Base-by-base conservation (phyloP, 2,888 invertebrate species). In the Cephonodes hylas region DNA sequence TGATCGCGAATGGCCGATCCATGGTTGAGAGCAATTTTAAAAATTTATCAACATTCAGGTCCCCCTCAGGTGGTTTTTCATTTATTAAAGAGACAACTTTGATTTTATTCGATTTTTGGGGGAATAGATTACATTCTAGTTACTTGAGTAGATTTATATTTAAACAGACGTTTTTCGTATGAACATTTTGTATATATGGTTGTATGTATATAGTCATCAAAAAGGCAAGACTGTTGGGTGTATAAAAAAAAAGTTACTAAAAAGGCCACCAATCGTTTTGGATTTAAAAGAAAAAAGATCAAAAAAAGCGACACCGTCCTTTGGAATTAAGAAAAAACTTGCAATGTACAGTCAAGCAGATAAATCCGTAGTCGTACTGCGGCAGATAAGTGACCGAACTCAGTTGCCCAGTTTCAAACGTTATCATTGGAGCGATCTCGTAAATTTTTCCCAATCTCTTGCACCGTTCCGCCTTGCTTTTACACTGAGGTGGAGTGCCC, bases 391-490 rank as follows among this genome's bases (percentile, higher is more conserved):
- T 60, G 46, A 48, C 60, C 60, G 48, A 58, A 44, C 60, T 48
- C 48, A 38, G 48, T 60, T 23, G 48, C 38, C 48, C 48, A 48
- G 48, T 60, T 57, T 23, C 57, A 42, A 42, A n/a, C 27, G 7
- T 18, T 67, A 67, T 67, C 67, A 53, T 42, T 42, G 61, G 42
- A 48, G 3, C 20, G 56, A 65, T 67, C 67, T 38, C 67, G 63
- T 67, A 66, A 65, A 64, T 67, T 65, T 65, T 64, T 62, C 67
- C 53, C 64, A 62, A 64, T 66, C 66, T 66, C 38, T 34, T 10
- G 8, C 27, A 18, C 53, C n/a, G 53, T 53, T 18, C 53, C 53
- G 27, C 18, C 18, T 18, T 27, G 27, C 53, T 53, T 53, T 53
- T 53, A 31, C 38, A 38, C 31, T 18, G 27, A 27, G 31, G 45